Evolutionary conservation across 2,888 invertebrate genomes (phyloP).

Genomic region (Parnassius glacialis): DNA sequence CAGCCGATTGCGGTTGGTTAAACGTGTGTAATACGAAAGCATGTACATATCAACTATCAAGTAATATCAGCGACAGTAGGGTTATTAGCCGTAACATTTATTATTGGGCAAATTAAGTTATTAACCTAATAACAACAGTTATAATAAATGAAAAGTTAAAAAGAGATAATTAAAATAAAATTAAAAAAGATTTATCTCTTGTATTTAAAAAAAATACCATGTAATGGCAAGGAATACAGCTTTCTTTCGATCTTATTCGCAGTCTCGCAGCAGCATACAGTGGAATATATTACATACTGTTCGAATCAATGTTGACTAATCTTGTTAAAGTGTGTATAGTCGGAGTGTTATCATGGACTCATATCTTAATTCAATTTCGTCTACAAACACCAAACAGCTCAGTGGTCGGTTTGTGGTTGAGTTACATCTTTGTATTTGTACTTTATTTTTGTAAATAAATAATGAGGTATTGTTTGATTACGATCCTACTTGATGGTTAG

Average conservation of each 20-base stretch:
- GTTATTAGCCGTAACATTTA: too few relatives aligned
- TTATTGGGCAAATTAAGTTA: too few relatives aligned
- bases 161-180: neutral
- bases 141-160: neutral
- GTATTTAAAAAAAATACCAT: neutral
- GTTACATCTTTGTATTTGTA: conserved; percentile 11
- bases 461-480: too few relatives aligned
- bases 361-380: conserved; percentile 25
- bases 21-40: too few relatives aligned
- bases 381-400: conserved; percentile 14
- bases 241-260: neutral
- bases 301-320: conserved; percentile 15
- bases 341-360: conserved; percentile 16
- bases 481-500: too few relatives aligned
- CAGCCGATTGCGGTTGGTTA: too few relatives aligned
- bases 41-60: too few relatives aligned
- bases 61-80: too few relatives aligned
- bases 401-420: conserved; percentile 16
- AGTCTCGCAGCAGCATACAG: neutral
- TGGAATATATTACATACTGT: conserved; percentile 1
- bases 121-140: too few relatives aligned
- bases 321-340: conserved; percentile 4
- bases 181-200: neutral
- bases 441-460: too few relatives aligned
- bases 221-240: neutral